phyloP scores from a whole-genome alignment of 2,797 vertebrate species.

The Australoheros facetus region DNA sequence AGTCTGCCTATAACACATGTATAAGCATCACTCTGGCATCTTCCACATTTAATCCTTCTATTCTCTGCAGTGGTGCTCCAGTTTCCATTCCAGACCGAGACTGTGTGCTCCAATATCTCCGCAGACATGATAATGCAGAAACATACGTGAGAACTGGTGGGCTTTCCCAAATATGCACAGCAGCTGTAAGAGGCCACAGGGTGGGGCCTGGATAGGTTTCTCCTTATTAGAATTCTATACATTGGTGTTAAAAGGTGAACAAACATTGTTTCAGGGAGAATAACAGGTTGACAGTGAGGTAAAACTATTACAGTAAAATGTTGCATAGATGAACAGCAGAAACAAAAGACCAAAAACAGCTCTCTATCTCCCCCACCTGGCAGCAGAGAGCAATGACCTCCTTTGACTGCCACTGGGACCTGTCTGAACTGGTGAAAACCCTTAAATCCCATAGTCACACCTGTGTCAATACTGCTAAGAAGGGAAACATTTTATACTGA shows the following conservation, averaged over 20 bases:
- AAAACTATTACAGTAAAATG: slow-evolving; percentile 21
- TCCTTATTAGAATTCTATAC: background rate
- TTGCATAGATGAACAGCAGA: slow-evolving; percentile 2
- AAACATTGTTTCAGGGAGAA: slow-evolving; percentile 14
- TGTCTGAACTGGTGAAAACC: slow-evolving; percentile 1
- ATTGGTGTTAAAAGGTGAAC: background rate
- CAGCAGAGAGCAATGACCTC: slow-evolving; percentile 14
- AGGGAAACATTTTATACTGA: background rate
- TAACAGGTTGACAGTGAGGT: slow-evolving; percentile 12
- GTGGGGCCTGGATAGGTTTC: background rate
- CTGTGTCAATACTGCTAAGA: background rate
- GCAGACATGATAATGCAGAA: slow-evolving; percentile 35
- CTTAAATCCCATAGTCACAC: background rate
- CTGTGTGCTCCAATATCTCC: slow-evolving; percentile 31
- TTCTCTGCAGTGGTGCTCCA: slow-evolving; percentile 68
- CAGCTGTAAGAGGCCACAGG: background rate
- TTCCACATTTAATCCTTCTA: slow-evolving; percentile 61
- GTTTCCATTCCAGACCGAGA: slow-evolving; percentile 46
- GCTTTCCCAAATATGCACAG: slow-evolving; percentile 24
- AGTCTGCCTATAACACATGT: slow-evolving; percentile 22
- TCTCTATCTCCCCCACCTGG: slow-evolving; percentile 63
- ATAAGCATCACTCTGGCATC: slow-evolving; percentile 32
- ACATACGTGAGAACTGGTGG: slow-evolving; percentile 9
- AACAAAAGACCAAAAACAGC: background rate
- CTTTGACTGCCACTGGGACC: background rate